phyloP scores from a whole-genome alignment of 2,113 vertebrate species.

The zebrafish (Danio rerio) region GRCz12tu NC_133181.1:43783001-43783500 shows the following conservation, averaged over 20 bases:
- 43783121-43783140: too few species aligned
- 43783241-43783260: slow-evolving; percentile 93
- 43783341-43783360: slow-evolving; percentile 88
- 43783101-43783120: too few species aligned
- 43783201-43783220: too few species aligned
- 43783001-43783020: too few species aligned
- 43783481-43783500: not conserved
- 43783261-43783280: slow-evolving; percentile 90
- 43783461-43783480: not conserved
- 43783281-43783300: slow-evolving; percentile 86
- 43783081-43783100: too few species aligned
- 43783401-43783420: slow-evolving; percentile 90
- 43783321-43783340: slow-evolving; percentile 86
- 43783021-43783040: too few species aligned
- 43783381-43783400: slow-evolving; percentile 91
- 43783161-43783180: too few species aligned
- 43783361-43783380: slow-evolving; percentile 96
- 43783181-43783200: too few species aligned
- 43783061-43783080: too few species aligned
- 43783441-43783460: slow-evolving; percentile 20
- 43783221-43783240: slow-evolving; percentile 58
- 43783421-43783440: slow-evolving; percentile 94
- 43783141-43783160: too few species aligned
- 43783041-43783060: too few species aligned
- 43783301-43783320: slow-evolving; percentile 92